Conservation (phyloP, 2,888 invertebrate genomes). For the Horisme vitalbata region DNA sequence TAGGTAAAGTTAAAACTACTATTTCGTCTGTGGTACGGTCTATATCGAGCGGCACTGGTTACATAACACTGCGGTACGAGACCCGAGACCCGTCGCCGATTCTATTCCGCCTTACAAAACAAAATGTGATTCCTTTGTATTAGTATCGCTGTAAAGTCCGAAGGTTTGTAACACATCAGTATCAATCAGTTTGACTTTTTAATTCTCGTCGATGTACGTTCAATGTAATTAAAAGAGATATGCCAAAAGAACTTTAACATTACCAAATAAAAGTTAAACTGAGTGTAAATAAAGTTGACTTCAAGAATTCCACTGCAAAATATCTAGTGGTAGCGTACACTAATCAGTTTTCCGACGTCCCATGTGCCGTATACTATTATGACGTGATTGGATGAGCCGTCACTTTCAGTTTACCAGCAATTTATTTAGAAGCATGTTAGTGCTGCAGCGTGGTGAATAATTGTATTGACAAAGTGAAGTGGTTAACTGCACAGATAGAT, state of each 20-base stretch:
- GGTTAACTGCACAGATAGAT: neutral
- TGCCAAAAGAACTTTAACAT: too few species aligned
- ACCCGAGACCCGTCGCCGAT: slow-evolving; percentile 44
- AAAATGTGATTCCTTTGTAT: slow-evolving; percentile 32
- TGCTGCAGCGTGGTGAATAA: neutral
- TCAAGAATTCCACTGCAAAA: neutral
- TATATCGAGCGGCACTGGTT: slow-evolving; percentile 69
- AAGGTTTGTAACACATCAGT: too few species aligned
- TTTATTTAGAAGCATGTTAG: neutral
- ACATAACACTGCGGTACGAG: slow-evolving; percentile 76
- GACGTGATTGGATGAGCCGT: neutral
- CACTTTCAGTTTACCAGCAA: neutral
- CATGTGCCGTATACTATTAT: neutral
- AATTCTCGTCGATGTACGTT: too few species aligned
- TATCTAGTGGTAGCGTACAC: neutral
- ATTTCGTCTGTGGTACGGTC: slow-evolving; percentile 39
- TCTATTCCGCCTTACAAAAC: slow-evolving; percentile 49
- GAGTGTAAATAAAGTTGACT: too few species aligned
- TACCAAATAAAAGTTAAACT: too few species aligned
- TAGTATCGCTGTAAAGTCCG: neutral
- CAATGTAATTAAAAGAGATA: too few species aligned
- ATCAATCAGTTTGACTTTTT: too few species aligned
- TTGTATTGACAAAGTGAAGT: neutral
- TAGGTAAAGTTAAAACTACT: slow-evolving; percentile 27
- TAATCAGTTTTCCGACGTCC: neutral